Base-by-base conservation (phyloP, 37 sponge, comb jelly and placozoan species). In the Cladorhizidae sp. region DNA sequence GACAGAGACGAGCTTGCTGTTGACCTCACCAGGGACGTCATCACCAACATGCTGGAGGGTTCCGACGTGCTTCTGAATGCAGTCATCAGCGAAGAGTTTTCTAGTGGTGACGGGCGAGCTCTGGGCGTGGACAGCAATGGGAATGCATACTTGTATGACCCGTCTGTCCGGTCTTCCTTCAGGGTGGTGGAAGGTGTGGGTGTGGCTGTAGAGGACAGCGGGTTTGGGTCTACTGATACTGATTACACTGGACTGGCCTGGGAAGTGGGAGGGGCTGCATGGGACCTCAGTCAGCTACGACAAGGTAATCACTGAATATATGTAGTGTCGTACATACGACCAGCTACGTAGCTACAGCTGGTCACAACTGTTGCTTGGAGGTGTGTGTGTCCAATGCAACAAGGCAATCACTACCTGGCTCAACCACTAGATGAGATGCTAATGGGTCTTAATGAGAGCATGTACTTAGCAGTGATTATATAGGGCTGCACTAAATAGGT, bases 191-290 rank as follows among this genome's bases (percentile, higher is more conserved):
- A 55, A 29, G 75, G 57, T 0, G 39, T n/a, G 8, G 85, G 84
- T 33, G 65, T 2, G 31, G 25, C 79, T 28, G 39, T 89, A 1
- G 29, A 18, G n/a, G 89, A 81, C 51, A 75, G 84, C 56, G 93
- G 83, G 59, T 40, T 80, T 76, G 71, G 87, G 0, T 79, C 68
- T 29, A 95, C 96, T 15, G 42, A 74, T 41, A 9, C n/a, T 40
- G 90, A 91, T 52, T 95, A 95, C 81, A 84, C 87, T 26, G 62
- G 85, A 20, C 76, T 95, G 35, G 96, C 96, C 0, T 41, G 80
- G 58, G 45, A 45, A 0, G 64, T 80, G 21, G 72, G 76, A 0
- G 93, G 96, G 14, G 90, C 78, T 25, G 90, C 83, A 20, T 95
- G 96, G 96, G 90, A 95, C 68, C 70, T 95, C 18, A 72, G 55